Percentiles rank a stretch among this genome's conserved stretches.
Conservation (phyloP, 2,888 invertebrate species). For the Euproctis similis region DNA sequence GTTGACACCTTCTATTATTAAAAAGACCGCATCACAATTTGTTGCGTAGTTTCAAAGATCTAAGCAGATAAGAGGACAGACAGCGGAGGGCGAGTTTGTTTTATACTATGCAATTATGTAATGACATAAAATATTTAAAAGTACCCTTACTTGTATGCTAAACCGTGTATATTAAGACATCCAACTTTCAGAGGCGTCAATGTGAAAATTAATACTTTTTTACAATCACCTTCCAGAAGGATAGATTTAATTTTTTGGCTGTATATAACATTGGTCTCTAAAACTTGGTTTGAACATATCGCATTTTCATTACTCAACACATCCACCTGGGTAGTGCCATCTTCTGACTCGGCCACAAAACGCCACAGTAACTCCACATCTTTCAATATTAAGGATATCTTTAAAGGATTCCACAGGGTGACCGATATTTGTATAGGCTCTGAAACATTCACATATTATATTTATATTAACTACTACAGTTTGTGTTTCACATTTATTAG, state of each 20-base stretch:
- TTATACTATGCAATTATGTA: no score
- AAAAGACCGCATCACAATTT: no score
- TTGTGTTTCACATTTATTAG: no score
- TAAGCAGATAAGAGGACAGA: no score
- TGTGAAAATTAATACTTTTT: conserved; percentile 80
- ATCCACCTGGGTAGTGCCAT: conserved; percentile 31
- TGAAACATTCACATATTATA: no score
- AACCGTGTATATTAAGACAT: conserved; percentile 81
- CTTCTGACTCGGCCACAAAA: conserved; percentile 52
- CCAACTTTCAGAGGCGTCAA: conserved; percentile 85
- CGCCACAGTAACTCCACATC: conserved; percentile 85
- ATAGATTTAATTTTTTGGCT: conserved; percentile 75
- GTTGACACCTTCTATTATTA: no score
- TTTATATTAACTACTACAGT: not conserved
- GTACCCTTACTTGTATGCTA: conserved; percentile 78
- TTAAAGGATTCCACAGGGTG: conserved; percentile 84
- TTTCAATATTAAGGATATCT: conserved; percentile 81
- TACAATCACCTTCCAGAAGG: conserved; percentile 74
- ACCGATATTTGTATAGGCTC: conserved; percentile 89
- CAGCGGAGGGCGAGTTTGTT: no score
- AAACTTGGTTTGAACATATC: conserved; percentile 36
- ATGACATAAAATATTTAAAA: no score
- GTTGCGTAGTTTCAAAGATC: no score
- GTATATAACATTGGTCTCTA: conserved; percentile 63
- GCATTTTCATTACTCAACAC: conserved; percentile 49